These are phyloP conservation scores for Sebastes trivittatus DNA, from an alignment of 2,797 vertebrate genomes.

Conservation along the genomic window DNA sequence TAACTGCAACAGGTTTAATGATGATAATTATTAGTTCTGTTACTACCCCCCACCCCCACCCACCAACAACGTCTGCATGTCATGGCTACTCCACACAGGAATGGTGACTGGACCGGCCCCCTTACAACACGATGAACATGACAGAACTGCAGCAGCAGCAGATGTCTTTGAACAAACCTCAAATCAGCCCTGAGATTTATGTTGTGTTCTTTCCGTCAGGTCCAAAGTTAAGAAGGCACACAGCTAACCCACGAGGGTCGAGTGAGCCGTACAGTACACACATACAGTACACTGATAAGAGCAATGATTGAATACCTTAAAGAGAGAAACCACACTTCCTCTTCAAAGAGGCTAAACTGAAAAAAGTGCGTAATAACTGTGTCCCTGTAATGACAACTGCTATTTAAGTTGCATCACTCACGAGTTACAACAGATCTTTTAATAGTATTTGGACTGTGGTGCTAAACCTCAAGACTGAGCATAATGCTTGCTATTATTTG, in stretches of 20 bases:
- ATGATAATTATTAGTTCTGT: background rate
- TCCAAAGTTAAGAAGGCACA: constrained; percentile 1
- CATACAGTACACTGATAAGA: background rate
- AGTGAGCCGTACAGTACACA: too few species aligned
- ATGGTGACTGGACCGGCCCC: background rate
- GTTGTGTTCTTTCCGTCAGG: constrained; percentile 29
- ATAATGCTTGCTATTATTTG: constrained; percentile 6
- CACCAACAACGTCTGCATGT: background rate
- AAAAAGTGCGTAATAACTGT: constrained; percentile 37
- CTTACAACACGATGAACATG: background rate
- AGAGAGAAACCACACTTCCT: constrained; percentile 22
- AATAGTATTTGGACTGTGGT: constrained; percentile 3
- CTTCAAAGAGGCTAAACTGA: constrained; percentile 16
- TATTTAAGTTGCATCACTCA: constrained; percentile 31
- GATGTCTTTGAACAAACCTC: constrained; percentile 37
- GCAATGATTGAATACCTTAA: constrained; percentile 13
- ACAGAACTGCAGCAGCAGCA: background rate
- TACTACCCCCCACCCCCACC: background rate
- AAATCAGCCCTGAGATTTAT: constrained; percentile 27
- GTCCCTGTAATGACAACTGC: constrained; percentile 18
- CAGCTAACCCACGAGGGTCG: too few species aligned
- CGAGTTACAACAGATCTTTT: background rate
- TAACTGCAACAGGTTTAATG: background rate
- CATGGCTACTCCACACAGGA: background rate
- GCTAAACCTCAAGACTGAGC: constrained; percentile 19